These are phyloP conservation scores for Desmodus rotundus DNA, from an alignment of 2,113 vertebrate genomes.

Conservation along the genomic window DNA sequence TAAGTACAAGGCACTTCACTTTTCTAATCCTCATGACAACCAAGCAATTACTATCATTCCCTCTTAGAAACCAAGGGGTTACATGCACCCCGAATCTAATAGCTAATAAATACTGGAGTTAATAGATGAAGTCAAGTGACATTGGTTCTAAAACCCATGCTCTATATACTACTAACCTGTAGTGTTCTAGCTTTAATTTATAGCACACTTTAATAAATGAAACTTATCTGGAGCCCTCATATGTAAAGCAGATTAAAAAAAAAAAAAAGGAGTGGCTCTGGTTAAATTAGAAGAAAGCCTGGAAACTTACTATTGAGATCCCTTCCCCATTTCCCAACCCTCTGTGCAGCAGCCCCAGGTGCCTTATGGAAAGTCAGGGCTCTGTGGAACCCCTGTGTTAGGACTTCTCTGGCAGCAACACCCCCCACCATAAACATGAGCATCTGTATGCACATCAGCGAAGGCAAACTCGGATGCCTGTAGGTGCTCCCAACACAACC, in stretches of 20 bases:
- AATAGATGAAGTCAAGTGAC: background rate
- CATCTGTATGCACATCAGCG: background rate
- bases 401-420: background rate
- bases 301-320: background rate
- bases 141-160: background rate
- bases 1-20: background rate
- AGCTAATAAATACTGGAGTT: background rate
- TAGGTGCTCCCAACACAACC: background rate
- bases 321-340: background rate
- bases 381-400: background rate
- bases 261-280: background rate
- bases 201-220: background rate
- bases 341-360: background rate
- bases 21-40: constrained; percentile 16
- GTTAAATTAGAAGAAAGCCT: background rate
- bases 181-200: background rate
- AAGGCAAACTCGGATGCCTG: background rate
- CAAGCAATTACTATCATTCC: background rate
- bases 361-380: background rate
- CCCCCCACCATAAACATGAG: background rate
- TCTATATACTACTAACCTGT: background rate
- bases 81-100: background rate
- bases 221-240: background rate
- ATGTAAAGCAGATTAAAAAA: background rate
- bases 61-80: background rate